Percentiles rank a stretch among this genome's conserved stretches.
phyloP scores from a whole-genome alignment of 2,797 vertebrate genomes.

The Manis javanica region DNA sequence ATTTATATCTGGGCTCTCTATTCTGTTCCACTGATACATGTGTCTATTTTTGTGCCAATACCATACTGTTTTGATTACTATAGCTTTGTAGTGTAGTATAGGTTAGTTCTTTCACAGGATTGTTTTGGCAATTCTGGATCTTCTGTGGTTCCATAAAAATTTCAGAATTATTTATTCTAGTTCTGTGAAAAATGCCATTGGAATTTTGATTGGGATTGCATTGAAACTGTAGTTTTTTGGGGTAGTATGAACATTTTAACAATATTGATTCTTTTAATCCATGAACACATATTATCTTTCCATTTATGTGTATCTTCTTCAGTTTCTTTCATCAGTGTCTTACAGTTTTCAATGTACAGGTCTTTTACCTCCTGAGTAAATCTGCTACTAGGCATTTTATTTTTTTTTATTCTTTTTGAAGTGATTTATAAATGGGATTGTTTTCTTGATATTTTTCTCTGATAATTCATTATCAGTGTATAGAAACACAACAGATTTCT shows the following conservation, averaged over 20 bases:
- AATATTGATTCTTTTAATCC: not conserved
- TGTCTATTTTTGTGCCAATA: not conserved
- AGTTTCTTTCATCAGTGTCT: not conserved
- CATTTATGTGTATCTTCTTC: not conserved
- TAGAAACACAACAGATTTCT: not conserved
- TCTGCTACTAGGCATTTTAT: not conserved
- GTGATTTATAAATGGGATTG: not conserved
- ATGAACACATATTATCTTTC: not conserved
- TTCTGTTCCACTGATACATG: not conserved
- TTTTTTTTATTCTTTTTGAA: not conserved
- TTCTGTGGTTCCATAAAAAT: not conserved
- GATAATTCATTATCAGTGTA: not conserved
- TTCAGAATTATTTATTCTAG: not conserved
- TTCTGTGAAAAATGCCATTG: not conserved
- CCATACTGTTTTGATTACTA: not conserved
- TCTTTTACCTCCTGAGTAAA: not conserved
- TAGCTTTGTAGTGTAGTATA: not conserved
- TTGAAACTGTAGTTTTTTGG: not conserved
- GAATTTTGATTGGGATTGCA: not conserved
- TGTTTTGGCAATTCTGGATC: not conserved
- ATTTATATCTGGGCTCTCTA: not conserved
- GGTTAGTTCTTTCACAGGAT: not conserved
- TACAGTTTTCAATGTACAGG: not conserved
- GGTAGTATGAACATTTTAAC: not conserved
- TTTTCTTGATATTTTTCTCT: not conserved